phyloP scores from a whole-genome alignment of 2,888 invertebrate genomes.

The Empis stercorea region DNA sequence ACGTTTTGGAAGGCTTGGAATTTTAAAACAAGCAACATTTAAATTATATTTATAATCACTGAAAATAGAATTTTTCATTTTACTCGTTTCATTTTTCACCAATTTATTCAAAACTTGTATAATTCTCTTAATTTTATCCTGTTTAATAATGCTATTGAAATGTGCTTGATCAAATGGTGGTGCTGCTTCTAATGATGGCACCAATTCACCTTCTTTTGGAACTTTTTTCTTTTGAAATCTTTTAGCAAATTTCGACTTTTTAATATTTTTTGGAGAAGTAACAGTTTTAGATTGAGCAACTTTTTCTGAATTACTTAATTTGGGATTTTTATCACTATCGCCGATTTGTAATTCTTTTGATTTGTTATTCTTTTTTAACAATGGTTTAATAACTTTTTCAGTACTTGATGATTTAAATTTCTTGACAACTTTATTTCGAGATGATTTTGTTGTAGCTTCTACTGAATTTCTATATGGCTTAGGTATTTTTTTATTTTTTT shows the following conservation, averaged over 20 bases:
- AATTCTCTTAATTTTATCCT: slow-evolving; percentile 22
- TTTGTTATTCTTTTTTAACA: too few species aligned
- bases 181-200: background rate
- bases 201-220: background rate
- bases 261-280: background rate
- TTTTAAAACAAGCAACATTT: slow-evolving; percentile 42
- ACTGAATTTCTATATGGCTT: too few species aligned
- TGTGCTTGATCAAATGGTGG: slow-evolving; percentile 22
- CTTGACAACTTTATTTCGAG: too few species aligned
- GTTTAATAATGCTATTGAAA: slow-evolving; percentile 21
- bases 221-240: background rate
- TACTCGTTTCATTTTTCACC: slow-evolving; percentile 21
- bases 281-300: background rate
- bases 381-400: too few species aligned
- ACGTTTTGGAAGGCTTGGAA: slow-evolving; percentile 45
- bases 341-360: too few species aligned
- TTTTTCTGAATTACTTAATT: background rate
- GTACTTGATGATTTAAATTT: too few species aligned
- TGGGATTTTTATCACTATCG: too few species aligned
- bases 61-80: slow-evolving; percentile 25
- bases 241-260: background rate
- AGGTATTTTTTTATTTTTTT: too few species aligned
- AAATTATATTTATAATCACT: slow-evolving; percentile 27
- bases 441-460: too few species aligned
- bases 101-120: slow-evolving; percentile 21